Percentiles rank a stretch among this genome's conserved stretches.
phyloP scores from a whole-genome alignment of 2,888 invertebrate genomes.

The Pyrrhia umbra region DNA sequence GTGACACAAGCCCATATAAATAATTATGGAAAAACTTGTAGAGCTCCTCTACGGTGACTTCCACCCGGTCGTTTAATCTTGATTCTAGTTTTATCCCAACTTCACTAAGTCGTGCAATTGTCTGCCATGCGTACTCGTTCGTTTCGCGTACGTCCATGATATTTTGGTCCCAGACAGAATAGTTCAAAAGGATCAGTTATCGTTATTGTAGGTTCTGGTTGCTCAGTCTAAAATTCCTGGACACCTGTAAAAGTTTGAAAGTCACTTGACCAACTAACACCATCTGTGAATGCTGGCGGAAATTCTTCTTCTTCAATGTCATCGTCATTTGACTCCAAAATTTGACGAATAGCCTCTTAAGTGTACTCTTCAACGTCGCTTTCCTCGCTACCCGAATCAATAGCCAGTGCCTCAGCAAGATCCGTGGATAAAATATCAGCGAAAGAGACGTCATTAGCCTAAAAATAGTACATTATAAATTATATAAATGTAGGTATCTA shows the following conservation, averaged over 20 bases:
- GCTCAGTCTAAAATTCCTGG: conserved; percentile 6
- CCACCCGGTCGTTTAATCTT: conserved; percentile 20
- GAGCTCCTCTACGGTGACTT: conserved; percentile 21
- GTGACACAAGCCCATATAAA: conserved; percentile 29
- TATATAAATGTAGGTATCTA: neutral
- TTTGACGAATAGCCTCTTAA: conserved; percentile 11
- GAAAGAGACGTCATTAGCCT: conserved; percentile 13
- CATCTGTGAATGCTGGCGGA: conserved; percentile 3
- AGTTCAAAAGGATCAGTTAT: conserved; percentile 22
- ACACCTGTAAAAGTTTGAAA: conserved; percentile 16
- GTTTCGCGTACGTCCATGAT: conserved; percentile 25
- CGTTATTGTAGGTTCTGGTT: conserved; percentile 5
- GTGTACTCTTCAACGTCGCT: conserved; percentile 8
- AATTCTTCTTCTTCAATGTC: conserved; percentile 15
- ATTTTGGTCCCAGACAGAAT: conserved; percentile 28
- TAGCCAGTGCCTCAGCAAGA: conserved; percentile 10
- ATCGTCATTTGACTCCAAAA: conserved; percentile 19
- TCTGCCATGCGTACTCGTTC: conserved; percentile 30
- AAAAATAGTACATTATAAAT: conserved; percentile 16
- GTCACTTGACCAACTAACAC: neutral
- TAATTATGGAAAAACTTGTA: conserved; percentile 23
- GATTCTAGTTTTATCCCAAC: conserved; percentile 20
- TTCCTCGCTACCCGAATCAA: conserved; percentile 20
- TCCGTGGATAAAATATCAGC: conserved; percentile 18
- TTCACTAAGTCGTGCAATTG: conserved; percentile 1